phyloP scores from a whole-genome alignment of 2,888 invertebrate species.

The Rosalia funebris region DNA sequence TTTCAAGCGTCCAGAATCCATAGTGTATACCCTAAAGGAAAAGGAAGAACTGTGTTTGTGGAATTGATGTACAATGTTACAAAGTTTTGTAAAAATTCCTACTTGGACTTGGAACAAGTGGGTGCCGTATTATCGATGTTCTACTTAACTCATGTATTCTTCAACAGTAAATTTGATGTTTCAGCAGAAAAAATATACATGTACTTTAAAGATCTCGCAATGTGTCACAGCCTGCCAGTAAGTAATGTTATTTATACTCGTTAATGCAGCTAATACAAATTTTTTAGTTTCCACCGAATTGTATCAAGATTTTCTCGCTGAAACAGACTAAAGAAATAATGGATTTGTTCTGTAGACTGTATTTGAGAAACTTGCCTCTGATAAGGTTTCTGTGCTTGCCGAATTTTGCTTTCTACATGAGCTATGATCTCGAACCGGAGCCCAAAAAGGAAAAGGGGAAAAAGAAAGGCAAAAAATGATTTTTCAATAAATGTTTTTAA shows the following conservation, averaged over 20 bases:
- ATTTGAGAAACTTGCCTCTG: slow-evolving; percentile 60
- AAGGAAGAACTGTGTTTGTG: slow-evolving; percentile 51
- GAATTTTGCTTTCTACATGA: slow-evolving; percentile 57
- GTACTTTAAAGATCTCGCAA: slow-evolving; percentile 58
- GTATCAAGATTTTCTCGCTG: slow-evolving; percentile 55
- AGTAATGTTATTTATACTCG: too few relatives aligned
- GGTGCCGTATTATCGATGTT: slow-evolving; percentile 59
- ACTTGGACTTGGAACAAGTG: slow-evolving; percentile 52
- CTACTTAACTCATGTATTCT: slow-evolving; percentile 58
- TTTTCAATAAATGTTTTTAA: slow-evolving; percentile 10
- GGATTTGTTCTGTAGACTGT: slow-evolving; percentile 57
- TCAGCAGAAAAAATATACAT: slow-evolving; percentile 58
- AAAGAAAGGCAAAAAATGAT: slow-evolving; percentile 39
- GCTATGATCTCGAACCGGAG: slow-evolving; percentile 52
- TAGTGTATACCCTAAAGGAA: slow-evolving; percentile 51
- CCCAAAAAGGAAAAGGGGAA: slow-evolving; percentile 37
- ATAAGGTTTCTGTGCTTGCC: slow-evolving; percentile 58
- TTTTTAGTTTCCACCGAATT: slow-evolving; percentile 57
- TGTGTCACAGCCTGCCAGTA: slow-evolving; percentile 58
- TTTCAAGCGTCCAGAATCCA: slow-evolving; percentile 53
- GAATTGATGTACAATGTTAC: slow-evolving; percentile 56
- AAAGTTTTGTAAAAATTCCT: slow-evolving; percentile 54
- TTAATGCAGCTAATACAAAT: too few relatives aligned
- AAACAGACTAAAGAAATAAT: slow-evolving; percentile 55
- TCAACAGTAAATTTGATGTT: slow-evolving; percentile 52